Evolutionary conservation across 2,888 invertebrate genomes (phyloP), one percentile per base, ranked within the genome.

Genomic region (Stenichneumon culpator): DNA sequence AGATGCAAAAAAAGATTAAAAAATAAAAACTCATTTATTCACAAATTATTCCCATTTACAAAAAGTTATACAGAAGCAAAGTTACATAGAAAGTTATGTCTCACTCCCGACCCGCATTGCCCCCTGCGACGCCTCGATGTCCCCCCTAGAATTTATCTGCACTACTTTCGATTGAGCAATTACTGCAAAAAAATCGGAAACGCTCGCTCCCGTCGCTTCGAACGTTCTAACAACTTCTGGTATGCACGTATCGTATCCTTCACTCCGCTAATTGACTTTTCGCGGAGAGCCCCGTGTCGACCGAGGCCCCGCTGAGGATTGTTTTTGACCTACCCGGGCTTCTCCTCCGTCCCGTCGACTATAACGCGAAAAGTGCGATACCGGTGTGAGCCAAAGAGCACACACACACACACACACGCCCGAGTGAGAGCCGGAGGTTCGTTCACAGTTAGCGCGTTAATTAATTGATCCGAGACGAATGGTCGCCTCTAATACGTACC

Each of bases 251-350:
- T 70, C 44, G 47, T 19, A 67, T 77, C 79, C 67, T 68, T 50
- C 77, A 79, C 72, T 78, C 60, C 67, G 77, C 85, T 85, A 85
- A 85, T 85, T 85, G 85, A 85, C 82, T 82, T 77, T 28, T 75
- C 79, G 60, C 54, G 80, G 68, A 52, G 28, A 81, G 77, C 57
- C 25, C 36, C 84, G 25, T 70, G 81, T 82, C 68, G 47, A 4
- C 57, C 44, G 79, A 6, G 36, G 60, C 60, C 79, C 79, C 79
- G 47, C 44, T 47, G 81, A 84, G 84, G 68, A 74, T 84, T 82
- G 69, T 69, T 73, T 73, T 67, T 63, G 68, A 14, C 63, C 19
- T 36, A 7, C 22, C 14, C 22, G 25, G 25, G 77, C 47, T 22
- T 70, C 28, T 70, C 50, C 70, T 39, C 39, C 47, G 50, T 52